These are phyloP conservation scores for Irena cyanogastra DNA, from an alignment of 2,113 vertebrate genomes.

Conservation along the genomic window DNA sequence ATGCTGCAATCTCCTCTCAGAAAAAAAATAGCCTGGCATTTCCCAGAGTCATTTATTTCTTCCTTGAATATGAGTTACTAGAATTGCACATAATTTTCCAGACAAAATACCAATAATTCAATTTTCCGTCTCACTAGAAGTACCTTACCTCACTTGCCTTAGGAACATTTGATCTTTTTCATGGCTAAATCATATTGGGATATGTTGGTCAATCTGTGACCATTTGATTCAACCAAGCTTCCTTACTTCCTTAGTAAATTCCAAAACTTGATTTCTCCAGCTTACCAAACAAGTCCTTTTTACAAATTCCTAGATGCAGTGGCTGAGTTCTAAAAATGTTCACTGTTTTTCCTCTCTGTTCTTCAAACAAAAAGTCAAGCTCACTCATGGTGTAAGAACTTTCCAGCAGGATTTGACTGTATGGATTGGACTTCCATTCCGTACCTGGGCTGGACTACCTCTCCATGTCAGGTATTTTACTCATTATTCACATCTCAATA, in stretches of 20 bases:
- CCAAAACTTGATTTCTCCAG: background rate
- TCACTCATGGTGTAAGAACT: background rate
- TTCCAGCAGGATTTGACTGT: background rate
- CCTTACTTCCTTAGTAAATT: background rate
- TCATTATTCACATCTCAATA: background rate
- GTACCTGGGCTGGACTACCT: background rate
- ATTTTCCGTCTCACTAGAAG: background rate
- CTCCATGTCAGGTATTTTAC: background rate
- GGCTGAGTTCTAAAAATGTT: background rate
- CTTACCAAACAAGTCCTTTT: background rate
- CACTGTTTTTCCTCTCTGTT: background rate
- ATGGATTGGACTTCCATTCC: background rate
- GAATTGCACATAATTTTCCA: background rate
- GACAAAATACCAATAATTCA: background rate
- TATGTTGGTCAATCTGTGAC: background rate
- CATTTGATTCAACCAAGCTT: background rate
- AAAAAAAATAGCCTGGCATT: background rate
- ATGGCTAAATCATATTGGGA: background rate
- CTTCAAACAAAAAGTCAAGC: background rate
- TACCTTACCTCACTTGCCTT: background rate
- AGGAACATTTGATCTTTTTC: background rate
- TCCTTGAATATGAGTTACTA: background rate
- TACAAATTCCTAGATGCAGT: background rate
- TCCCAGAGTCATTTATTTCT: background rate
- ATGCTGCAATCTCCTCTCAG: background rate